Conservation (phyloP, 2,113 vertebrate species). For the Pterocles burchelli region DNA sequence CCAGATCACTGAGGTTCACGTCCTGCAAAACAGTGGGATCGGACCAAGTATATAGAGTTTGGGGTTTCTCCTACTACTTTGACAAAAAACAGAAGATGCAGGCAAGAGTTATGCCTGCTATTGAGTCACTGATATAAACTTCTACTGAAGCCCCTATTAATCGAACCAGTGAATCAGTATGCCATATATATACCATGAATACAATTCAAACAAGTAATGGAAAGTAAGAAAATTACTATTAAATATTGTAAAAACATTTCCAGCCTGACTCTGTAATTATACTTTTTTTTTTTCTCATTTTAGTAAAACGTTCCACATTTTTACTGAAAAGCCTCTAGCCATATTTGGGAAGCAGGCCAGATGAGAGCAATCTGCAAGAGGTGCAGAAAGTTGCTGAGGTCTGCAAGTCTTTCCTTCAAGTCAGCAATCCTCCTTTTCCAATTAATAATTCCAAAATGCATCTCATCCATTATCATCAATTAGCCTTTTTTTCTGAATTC, state of each 20-base stretch:
- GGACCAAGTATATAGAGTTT: not conserved
- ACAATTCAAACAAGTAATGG: not conserved
- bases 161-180: not conserved
- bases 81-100: not conserved
- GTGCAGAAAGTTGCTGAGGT: constrained; percentile 66
- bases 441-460: constrained; percentile 73
- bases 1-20: not conserved
- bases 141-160: not conserved
- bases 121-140: not conserved
- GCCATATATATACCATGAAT: not conserved
- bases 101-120: not conserved
- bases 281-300: constrained; percentile 5
- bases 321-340: constrained; percentile 32
- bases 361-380: constrained; percentile 45
- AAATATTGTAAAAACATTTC: not conserved
- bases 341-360: constrained; percentile 52
- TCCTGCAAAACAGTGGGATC: not conserved
- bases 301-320: not conserved
- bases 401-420: constrained; percentile 66
- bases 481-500: constrained; percentile 48
- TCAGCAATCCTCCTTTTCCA: constrained; percentile 58
- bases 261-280: not conserved
- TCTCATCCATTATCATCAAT: constrained; percentile 51
- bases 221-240: not conserved
- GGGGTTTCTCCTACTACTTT: not conserved